Evolutionary conservation across 2,888 invertebrate genomes (phyloP), one percentile per base, ranked within the genome.

Genomic region (Strigamia transsilvanica): DNA sequence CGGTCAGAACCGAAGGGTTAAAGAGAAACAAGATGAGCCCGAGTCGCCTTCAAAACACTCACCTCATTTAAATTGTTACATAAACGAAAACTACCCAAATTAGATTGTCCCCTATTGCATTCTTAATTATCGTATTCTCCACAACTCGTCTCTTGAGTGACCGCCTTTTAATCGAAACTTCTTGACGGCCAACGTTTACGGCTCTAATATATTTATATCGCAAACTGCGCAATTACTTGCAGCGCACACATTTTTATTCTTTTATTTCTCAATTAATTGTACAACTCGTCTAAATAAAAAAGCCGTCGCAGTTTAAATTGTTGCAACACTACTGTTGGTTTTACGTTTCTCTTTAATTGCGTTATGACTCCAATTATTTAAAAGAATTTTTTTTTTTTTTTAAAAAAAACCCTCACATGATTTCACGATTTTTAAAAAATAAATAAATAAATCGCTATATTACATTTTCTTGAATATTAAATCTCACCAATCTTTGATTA

Each of bases 1-100:
- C 73, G 73, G 73, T 73, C 73, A 73, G n/a, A 73, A 73, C 27
- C 27, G 32, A 73, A 73, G 32, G 73, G 73, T 73, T 73, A 73
- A 73, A 73, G 73, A 73, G 73, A 73, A 73, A 73, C 32, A 27
- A 23, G 27, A 27, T 32, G 73, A 13, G 27, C 27, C 73, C 73
- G 73, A 73, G 73, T 27, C 32, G 6, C 7, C 27, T 32, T 73
- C 27, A 73, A 73, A 73, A 32, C 73, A 32, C 73, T 15, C 73
- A 32, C 73, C 73, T 73, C 27, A n/a, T n/a, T 73, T 73, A 73
- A 73, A 73, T 73, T 73, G 73, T 73, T 73, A 10, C 27, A 6
- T 73, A 73, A 73, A 73, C 23, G 73, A 73, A 73, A 73, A 73
- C 32, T 73, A 15, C 15, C 73, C 32, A 15, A 32, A 73, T 73